Evolutionary conservation across 2,797 vertebrate genomes (phyloP).

Genomic region (Poecilia wingei): DNA sequence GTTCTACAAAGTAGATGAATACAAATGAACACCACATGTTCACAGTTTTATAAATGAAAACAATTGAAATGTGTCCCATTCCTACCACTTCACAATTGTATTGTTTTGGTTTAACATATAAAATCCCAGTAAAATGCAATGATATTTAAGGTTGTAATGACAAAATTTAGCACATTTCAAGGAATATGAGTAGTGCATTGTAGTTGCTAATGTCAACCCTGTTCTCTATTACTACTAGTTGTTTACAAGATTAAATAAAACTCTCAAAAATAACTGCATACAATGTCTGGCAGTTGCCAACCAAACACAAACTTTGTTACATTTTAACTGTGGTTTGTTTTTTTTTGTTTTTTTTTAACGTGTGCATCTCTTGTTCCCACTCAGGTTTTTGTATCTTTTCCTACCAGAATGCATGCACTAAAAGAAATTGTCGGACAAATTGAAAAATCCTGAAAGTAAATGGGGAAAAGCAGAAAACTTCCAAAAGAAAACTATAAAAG

Average conservation of each 20-base stretch:
- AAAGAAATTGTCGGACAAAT: no score
- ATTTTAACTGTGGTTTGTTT: background rate
- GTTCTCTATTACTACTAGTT: background rate
- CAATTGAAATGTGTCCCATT: background rate
- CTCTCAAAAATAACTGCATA: background rate
- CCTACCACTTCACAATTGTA: background rate
- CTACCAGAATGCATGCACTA: background rate
- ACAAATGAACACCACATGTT: background rate
- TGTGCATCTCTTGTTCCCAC: background rate
- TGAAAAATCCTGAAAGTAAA: background rate
- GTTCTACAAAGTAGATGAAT: background rate
- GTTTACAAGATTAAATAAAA: background rate
- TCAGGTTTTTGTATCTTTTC: background rate
- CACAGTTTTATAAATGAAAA: background rate
- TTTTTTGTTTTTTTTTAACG: background rate
- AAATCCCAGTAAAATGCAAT: background rate
- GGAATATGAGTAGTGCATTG: background rate
- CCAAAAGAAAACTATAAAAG: background rate
- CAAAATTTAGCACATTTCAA: background rate
- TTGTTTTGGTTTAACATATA: background rate
- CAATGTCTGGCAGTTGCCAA: background rate
- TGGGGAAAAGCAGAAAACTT: background rate
- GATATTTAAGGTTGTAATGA: background rate
- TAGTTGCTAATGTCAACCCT: background rate
- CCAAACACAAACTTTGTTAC: background rate